These are phyloP conservation scores for Astropecten irregularis DNA, from an alignment of 53 echinoderm and acorn worm species.

Conservation along the genomic window DNA sequence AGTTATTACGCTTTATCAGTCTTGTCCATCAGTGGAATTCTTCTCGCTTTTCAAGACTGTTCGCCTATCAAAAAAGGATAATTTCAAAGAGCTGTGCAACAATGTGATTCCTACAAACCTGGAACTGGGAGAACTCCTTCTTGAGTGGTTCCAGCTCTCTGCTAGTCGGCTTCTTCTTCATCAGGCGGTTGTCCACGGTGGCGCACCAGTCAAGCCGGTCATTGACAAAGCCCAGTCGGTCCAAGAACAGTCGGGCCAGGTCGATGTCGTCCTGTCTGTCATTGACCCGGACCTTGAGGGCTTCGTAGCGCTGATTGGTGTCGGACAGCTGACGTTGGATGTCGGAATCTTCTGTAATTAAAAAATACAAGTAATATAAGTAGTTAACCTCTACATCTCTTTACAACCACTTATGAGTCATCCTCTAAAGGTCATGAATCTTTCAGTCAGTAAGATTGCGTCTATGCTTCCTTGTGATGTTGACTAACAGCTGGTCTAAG, in stretches of 20 bases:
- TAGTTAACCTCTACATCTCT: too few relatives aligned
- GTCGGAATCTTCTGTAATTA: constrained; percentile 71
- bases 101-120: constrained; percentile 50
- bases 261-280: constrained; percentile 92
- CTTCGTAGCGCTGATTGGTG: constrained; percentile 80
- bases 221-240: constrained; percentile 84
- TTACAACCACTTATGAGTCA: too few relatives aligned
- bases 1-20: too few relatives aligned
- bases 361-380: constrained; percentile 1
- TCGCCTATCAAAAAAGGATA: too few relatives aligned
- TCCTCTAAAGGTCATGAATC: too few relatives aligned
- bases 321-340: constrained; percentile 88
- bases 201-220: constrained; percentile 94
- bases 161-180: constrained; percentile 91
- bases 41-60: too few relatives aligned
- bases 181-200: constrained; percentile 78
- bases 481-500: too few relatives aligned
- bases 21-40: too few relatives aligned
- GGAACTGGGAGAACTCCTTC: constrained; percentile 81
- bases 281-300: constrained; percentile 72
- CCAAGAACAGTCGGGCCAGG: constrained; percentile 80
- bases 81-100: too few relatives aligned
- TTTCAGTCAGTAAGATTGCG: background rate
- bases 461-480: too few relatives aligned
- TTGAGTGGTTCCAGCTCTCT: constrained; percentile 85